Evolutionary conservation across 2,113 vertebrate genomes (phyloP).

Genomic region (Herpetotheres cachinnans): DNA sequence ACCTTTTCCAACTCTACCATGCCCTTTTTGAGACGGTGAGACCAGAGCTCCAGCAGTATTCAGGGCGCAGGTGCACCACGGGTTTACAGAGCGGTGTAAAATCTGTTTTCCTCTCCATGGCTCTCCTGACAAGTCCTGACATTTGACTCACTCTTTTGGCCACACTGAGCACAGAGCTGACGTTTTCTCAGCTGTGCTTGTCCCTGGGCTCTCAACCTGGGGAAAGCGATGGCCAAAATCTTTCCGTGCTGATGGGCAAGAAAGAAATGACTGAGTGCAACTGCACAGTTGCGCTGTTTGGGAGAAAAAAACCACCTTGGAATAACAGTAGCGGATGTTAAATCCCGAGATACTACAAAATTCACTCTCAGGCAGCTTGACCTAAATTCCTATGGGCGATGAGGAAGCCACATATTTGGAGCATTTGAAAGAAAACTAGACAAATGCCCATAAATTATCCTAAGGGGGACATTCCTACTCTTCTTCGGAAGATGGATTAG

Average conservation of each 20-base stretch:
- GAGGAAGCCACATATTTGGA: conserved; percentile 35
- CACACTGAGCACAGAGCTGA: neutral
- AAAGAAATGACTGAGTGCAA: neutral
- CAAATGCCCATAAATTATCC: conserved; percentile 38
- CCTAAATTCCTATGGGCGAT: conserved; percentile 43
- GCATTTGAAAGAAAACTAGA: conserved; percentile 33
- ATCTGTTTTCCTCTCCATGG: neutral
- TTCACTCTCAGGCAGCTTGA: conserved; percentile 22
- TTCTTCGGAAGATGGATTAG: conserved; percentile 48
- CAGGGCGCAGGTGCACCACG: neutral
- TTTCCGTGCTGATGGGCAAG: neutral
- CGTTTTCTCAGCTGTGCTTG: neutral
- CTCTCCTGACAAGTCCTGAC: neutral
- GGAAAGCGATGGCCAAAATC: neutral
- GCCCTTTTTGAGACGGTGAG: neutral
- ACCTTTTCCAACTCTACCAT: neutral
- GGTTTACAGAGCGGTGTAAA: neutral
- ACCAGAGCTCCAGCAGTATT: neutral
- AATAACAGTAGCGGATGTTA: neutral
- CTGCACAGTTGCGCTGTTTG: neutral
- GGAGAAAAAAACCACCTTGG: neutral
- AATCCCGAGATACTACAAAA: neutral
- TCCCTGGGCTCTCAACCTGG: neutral
- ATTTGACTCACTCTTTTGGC: neutral
- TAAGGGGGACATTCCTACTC: conserved; percentile 2